phyloP scores from a whole-genome alignment of 2,888 invertebrate species.

The Melieria picta region DNA sequence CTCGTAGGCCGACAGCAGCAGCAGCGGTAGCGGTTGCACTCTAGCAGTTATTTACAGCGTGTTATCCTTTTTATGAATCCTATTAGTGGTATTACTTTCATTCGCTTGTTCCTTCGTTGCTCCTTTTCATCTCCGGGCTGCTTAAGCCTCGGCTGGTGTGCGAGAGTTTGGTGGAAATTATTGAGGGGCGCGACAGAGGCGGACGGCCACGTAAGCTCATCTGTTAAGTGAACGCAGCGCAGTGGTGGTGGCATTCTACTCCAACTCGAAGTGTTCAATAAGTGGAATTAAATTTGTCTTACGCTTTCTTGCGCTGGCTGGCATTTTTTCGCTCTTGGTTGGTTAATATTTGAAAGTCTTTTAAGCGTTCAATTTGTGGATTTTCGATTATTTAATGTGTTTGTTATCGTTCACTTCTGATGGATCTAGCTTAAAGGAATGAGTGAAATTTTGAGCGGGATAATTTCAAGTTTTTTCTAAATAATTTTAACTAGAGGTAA shows the following conservation, averaged over 20 bases:
- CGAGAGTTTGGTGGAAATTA: neutral
- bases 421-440: too few relatives aligned
- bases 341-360: too few relatives aligned
- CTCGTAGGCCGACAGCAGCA: constrained; percentile 18
- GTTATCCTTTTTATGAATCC: constrained; percentile 51
- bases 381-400: too few relatives aligned
- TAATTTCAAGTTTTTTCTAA: too few relatives aligned
- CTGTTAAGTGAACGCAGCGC: neutral
- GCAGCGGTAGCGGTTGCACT: constrained; percentile 7
- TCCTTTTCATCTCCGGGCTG: neutral
- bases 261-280: constrained; percentile 19
- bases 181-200: neutral
- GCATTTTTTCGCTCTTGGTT: too few relatives aligned
- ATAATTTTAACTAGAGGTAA: too few relatives aligned
- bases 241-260: constrained; percentile 14
- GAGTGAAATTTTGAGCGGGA: too few relatives aligned
- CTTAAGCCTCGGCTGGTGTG: neutral
- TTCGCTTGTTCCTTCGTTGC: constrained; percentile 6
- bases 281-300: constrained; percentile 25
- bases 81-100: constrained; percentile 49
- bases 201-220: neutral
- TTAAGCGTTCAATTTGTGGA: too few relatives aligned
- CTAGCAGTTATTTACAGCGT: constrained; percentile 47
- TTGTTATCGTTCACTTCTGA: too few relatives aligned
- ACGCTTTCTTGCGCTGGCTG: too few relatives aligned